phyloP scores from a whole-genome alignment of 2,797 vertebrate species.

The Aeoliscus strigatus region DNA sequence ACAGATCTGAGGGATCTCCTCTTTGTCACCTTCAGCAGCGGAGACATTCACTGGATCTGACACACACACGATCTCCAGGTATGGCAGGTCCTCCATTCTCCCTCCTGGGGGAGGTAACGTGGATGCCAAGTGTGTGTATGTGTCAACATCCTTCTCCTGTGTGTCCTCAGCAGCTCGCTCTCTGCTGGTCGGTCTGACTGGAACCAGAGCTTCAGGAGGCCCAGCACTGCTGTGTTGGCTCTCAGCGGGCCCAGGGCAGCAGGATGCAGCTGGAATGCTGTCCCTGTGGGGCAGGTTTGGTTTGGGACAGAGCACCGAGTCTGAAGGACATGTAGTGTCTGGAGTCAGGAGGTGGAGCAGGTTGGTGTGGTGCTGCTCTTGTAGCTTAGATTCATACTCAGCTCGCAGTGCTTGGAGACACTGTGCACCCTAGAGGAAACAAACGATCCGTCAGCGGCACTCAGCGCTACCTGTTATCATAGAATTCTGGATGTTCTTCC shows the following conservation, averaged over 20 bases:
- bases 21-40: conserved; percentile 11
- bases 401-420: conserved; percentile 33
- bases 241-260: neutral
- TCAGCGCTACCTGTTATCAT: no score
- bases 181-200: neutral
- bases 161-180: conserved; percentile 15
- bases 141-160: no score
- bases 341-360: conserved; percentile 51
- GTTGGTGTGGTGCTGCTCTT: conserved; percentile 29
- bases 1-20: conserved; percentile 18
- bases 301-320: conserved; percentile 3
- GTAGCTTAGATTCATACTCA: conserved; percentile 50
- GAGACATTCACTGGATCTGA: conserved; percentile 24
- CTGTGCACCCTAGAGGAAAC: conserved; percentile 44
- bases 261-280: conserved; percentile 6
- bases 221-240: conserved; percentile 8
- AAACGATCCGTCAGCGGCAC: no score
- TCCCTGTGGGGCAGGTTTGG: conserved; percentile 4
- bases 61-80: conserved; percentile 71
- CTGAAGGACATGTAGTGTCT: conserved; percentile 16
- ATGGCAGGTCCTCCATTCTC: conserved; percentile 68
- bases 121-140: no score
- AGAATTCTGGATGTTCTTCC: conserved; percentile 3
- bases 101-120: no score
- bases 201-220: conserved; percentile 5